phyloP scores from a whole-genome alignment of 2,888 invertebrate genomes.

The Meiosimyza decipiens region DNA sequence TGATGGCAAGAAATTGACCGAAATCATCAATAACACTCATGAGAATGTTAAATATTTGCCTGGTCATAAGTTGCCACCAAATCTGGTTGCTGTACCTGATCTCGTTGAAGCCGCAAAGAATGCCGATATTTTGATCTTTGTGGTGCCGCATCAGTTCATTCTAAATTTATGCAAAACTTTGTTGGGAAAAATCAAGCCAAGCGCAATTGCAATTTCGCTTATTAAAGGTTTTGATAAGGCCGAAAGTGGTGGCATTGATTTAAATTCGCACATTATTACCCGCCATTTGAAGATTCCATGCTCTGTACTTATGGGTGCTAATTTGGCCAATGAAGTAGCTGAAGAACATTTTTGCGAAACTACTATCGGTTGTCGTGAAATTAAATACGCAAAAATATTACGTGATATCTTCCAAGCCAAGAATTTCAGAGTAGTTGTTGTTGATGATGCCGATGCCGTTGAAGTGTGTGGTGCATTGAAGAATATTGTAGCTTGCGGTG shows the following conservation, averaged over 20 bases:
- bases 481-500: constrained; percentile 99
- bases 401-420: constrained; percentile 93
- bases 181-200: constrained; percentile 88
- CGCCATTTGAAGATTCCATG: constrained; percentile 89
- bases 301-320: constrained; percentile 98
- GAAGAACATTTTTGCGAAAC: constrained; percentile 98
- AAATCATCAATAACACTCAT: constrained; percentile 97
- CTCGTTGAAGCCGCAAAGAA: constrained; percentile 89
- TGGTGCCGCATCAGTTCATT: constrained; percentile 98
- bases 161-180: constrained; percentile 86
- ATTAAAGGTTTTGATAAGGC: constrained; percentile 96
- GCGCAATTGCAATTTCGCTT: constrained; percentile 90
- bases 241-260: constrained; percentile 91
- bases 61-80: constrained; percentile 90
- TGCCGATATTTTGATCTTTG: constrained; percentile 95
- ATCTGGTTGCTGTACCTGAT: constrained; percentile 95
- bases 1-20: constrained; percentile 92
- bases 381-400: constrained; percentile 79
- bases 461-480: constrained; percentile 99
- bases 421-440: constrained; percentile 95
- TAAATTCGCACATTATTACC: constrained; percentile 95
- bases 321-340: constrained; percentile 97
- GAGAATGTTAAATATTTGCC: constrained; percentile 99
- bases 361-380: constrained; percentile 92
- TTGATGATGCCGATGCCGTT: constrained; percentile 95